Evolutionary conservation across 2,888 invertebrate species (phyloP), one percentile per base, ranked within the genome.

Genomic region (Trichopoda pennipes): DNA sequence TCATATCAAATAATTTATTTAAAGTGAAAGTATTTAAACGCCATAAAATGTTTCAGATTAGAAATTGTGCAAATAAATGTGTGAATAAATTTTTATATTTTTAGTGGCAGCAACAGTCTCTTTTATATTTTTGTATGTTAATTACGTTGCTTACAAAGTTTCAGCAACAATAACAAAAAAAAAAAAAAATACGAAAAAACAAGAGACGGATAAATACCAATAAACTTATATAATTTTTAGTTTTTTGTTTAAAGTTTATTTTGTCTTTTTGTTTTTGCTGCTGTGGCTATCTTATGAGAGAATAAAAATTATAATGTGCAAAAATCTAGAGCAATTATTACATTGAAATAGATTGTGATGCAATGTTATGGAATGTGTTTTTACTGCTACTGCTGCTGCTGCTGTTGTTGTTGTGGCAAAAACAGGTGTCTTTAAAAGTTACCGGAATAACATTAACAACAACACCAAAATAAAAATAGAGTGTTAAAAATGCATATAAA

Each of bases 321-420:
- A 74, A 66, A 82, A 82, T 75, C 78, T 78, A 78, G 78, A 82
- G 74, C 78, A 78, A 78, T 75, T 82, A 78, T 58, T 53, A 74
- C 69, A 74, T 49, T 78, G 60, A 72, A 78, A 70, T 35, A 53
- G 23, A 73, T 51, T 49, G 42, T 81, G 74, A 74, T 58, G 74
- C 58, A 81, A 81, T 78, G 14, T 12, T 55, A 70, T 78, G 77
- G 70, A 60, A 78, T 82, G 78, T 76, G 4, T 28, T 28, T 28
- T 28, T 28, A 6, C 28, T 7, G 6, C 28, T 28, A 28, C n/a
- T n/a, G n/a, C n/a, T n/a, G n/a, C n/a, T n/a, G n/a, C n/a, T n/a
- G 73, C 56, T 19, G 55, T 21, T 51, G 49, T 32, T 38, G 17
- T 19, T 44, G 55, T 10, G 14, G 14, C 14, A n/a, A 8, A 28